Percentiles rank a stretch among this genome's conserved stretches.
phyloP scores from a whole-genome alignment of 2,797 vertebrate genomes.

The Spinus pinus region DNA sequence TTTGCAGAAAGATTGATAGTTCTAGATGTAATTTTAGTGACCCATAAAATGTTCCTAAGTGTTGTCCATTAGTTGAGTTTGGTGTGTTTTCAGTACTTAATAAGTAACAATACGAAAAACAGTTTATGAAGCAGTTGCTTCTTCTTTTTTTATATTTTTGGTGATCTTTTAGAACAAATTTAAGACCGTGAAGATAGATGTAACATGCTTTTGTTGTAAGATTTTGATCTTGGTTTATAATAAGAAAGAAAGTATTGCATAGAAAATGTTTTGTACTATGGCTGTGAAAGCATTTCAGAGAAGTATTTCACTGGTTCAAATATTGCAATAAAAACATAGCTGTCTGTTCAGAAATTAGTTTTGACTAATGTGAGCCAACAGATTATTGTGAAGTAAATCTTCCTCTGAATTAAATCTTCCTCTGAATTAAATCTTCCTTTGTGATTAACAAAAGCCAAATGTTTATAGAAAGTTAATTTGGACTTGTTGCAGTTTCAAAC shows the following conservation, averaged over 20 bases:
- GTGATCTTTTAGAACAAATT: neutral
- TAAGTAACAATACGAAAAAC: neutral
- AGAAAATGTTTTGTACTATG: neutral
- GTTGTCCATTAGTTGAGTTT: neutral
- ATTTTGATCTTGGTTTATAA: neutral
- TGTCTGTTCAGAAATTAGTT: neutral
- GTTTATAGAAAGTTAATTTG: neutral
- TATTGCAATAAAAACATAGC: neutral
- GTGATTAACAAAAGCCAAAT: neutral
- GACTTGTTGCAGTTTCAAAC: neutral
- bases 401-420: neutral
- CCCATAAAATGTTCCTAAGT: neutral
- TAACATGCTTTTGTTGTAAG: neutral
- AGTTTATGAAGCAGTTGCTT: neutral
- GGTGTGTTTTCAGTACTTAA: neutral
- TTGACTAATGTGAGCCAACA: neutral
- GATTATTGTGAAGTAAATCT: neutral
- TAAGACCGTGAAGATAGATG: neutral
- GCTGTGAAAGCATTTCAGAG: neutral
- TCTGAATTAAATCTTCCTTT: conserved; percentile 3
- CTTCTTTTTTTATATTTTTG: neutral
- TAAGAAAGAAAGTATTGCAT: neutral
- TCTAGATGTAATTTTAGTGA: neutral
- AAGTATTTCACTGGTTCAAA: neutral
- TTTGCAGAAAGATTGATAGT: neutral